These are phyloP conservation scores for Merops nubicus DNA, from an alignment of 2,113 vertebrate species.

Conservation along the genomic window DNA sequence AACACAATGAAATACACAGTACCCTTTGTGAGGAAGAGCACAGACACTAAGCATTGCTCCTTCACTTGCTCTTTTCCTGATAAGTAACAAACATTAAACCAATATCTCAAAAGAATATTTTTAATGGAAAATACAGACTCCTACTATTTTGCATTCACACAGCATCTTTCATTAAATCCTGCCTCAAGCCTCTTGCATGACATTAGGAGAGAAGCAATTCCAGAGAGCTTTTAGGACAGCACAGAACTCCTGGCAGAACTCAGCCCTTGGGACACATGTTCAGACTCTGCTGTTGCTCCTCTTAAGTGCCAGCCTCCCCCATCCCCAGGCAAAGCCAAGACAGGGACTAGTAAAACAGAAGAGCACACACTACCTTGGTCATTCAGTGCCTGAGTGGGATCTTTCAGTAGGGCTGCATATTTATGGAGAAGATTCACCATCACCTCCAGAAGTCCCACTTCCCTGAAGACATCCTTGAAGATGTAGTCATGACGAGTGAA, in stretches of 20 bases:
- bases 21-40: background rate
- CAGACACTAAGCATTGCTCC: background rate
- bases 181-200: background rate
- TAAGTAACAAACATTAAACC: background rate
- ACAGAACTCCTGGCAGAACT: background rate
- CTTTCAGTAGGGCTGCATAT: constrained; percentile 97
- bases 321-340: background rate
- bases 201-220: background rate
- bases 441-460: constrained; percentile 96
- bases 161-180: background rate
- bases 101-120: background rate
- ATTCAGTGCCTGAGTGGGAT: constrained; percentile 84
- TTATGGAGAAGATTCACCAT: constrained; percentile 98
- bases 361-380: constrained; percentile 86
- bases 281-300: background rate
- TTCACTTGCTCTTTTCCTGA: background rate
- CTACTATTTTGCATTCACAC: background rate
- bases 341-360: background rate
- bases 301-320: background rate
- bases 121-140: background rate
- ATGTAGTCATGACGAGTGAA: constrained; percentile 91
- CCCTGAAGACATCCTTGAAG: constrained; percentile 96
- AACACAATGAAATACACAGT: background rate
- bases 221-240: background rate
- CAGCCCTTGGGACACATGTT: background rate